These are phyloP conservation scores for Hermaeophaga mercurialis DNA, from an alignment of 2,888 invertebrate species.

Conservation along the genomic window DNA sequence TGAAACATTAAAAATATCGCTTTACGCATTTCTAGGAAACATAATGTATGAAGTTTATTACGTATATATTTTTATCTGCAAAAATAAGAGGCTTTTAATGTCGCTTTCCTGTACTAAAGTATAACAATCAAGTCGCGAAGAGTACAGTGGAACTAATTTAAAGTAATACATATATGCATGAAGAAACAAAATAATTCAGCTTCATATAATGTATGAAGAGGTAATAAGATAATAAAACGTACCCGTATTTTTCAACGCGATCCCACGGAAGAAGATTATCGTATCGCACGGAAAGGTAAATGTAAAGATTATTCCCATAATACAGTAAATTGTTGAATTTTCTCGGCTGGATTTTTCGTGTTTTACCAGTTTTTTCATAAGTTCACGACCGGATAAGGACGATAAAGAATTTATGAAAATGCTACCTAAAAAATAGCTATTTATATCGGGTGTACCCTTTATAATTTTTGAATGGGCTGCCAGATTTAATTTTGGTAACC, in stretches of 20 bases:
- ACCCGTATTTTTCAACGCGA: slow-evolving; percentile 12
- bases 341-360: no score
- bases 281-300: slow-evolving; percentile 9
- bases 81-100: slow-evolving; percentile 15
- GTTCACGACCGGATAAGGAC: no score
- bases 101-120: slow-evolving; percentile 20
- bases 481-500: no score
- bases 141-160: slow-evolving; percentile 22
- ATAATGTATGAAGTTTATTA: slow-evolving; percentile 14
- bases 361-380: no score
- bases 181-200: slow-evolving; percentile 28
- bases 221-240: slow-evolving; percentile 21
- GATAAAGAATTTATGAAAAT: no score
- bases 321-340: no score
- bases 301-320: slow-evolving; percentile 16
- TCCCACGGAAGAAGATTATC: slow-evolving; percentile 21
- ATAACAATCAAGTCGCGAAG: slow-evolving; percentile 12
- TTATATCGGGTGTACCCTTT: no score
- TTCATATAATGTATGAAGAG: slow-evolving; percentile 19
- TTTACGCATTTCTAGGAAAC: slow-evolving; percentile 13
- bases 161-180: slow-evolving; percentile 27
- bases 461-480: no score
- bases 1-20: slow-evolving; percentile 1
- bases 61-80: slow-evolving; percentile 11
- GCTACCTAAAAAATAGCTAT: no score